Conservation (phyloP, 2,113 vertebrate species). For the Copsychus sechellarum region DNA sequence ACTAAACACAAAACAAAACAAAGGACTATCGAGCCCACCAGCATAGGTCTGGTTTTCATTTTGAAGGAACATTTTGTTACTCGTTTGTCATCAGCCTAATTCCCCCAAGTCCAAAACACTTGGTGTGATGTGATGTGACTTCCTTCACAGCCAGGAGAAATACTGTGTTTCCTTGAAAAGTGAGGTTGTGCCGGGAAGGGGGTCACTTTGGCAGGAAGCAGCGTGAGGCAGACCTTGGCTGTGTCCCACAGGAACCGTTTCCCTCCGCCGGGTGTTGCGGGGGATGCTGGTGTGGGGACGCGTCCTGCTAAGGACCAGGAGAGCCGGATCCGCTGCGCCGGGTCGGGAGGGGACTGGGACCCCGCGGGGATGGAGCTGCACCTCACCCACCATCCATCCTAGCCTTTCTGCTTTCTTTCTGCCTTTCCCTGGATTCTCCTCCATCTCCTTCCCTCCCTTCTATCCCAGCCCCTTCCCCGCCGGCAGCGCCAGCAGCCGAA, state of each 20-base stretch:
- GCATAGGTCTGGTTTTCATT: not conserved
- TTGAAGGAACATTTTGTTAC: not conserved
- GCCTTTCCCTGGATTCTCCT: not conserved
- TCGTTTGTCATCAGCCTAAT: not conserved
- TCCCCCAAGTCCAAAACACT: not conserved
- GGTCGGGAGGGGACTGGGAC: not conserved
- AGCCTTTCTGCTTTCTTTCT: not conserved
- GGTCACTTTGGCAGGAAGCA: not conserved
- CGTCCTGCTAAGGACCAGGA: fast-evolving
- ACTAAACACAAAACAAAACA: not conserved
- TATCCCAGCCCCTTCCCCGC: not conserved
- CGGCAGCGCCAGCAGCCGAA: fast-evolving
- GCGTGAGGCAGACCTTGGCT: not conserved
- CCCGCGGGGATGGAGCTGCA: not conserved
- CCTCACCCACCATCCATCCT: not conserved
- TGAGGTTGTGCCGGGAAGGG: fast-evolving
- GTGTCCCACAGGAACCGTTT: not conserved
- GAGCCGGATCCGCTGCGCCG: fast-evolving
- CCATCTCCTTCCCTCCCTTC: not conserved
- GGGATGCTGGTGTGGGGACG: fast-evolving
- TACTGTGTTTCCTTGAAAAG: fast-evolving
- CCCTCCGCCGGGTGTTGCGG: fast-evolving
- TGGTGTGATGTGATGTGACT: not conserved
- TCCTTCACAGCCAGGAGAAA: not conserved
- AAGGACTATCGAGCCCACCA: not conserved